These are phyloP conservation scores for Anomalospiza imberbis DNA, from an alignment of 2,797 vertebrate species.

Conservation along the genomic window DNA sequence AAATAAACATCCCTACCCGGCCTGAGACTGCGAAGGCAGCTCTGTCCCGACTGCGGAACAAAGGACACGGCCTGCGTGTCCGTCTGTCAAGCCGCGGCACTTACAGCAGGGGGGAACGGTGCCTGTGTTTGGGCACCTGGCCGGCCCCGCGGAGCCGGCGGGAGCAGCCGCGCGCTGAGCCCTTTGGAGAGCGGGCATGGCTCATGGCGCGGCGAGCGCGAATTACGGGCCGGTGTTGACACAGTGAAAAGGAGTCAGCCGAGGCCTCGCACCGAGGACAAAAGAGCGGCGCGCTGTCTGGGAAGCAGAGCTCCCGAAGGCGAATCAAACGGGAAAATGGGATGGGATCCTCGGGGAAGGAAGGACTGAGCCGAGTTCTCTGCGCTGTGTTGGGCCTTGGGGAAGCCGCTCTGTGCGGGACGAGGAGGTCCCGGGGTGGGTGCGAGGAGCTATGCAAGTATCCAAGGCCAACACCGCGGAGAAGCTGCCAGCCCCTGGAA, in stretches of 20 bases:
- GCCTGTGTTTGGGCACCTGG: neutral
- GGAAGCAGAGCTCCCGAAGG: neutral
- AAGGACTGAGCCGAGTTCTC: accelerated
- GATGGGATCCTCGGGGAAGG: neutral
- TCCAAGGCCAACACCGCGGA: neutral
- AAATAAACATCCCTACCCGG: neutral
- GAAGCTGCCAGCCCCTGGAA: neutral
- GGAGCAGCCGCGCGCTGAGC: neutral
- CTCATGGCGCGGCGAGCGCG: neutral
- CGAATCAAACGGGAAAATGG: neutral
- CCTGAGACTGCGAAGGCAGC: neutral
- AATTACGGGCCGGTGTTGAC: neutral
- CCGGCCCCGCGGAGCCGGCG: neutral
- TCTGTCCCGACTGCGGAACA: neutral
- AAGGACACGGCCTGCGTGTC: neutral
- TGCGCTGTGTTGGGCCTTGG: neutral
- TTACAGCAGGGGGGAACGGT: neutral
- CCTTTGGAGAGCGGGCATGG: neutral
- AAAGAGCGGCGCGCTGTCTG: neutral
- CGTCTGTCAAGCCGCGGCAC: neutral
- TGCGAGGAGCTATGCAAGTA: neutral
- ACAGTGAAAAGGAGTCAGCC: neutral
- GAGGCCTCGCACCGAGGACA: neutral
- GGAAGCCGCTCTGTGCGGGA: neutral
- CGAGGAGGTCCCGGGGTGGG: neutral